These are phyloP conservation scores for Orthosia gracilis DNA, from an alignment of 2,888 invertebrate species.

Conservation along the genomic window DNA sequence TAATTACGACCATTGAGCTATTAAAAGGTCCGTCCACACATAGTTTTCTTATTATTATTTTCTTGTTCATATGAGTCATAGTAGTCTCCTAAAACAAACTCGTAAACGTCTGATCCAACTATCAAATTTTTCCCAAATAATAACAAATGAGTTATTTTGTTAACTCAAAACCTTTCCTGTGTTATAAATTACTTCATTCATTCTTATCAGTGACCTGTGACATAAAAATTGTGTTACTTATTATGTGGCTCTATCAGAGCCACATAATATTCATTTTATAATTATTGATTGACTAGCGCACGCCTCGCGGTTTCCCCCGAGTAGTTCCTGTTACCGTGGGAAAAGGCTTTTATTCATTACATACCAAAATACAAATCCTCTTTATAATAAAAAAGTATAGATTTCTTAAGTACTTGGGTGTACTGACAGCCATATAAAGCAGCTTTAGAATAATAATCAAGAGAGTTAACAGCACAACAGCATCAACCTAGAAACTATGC, in stretches of 20 bases:
- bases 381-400: too few relatives aligned
- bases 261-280: background rate
- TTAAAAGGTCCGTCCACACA: background rate
- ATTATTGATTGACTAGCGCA: too few relatives aligned
- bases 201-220: constrained; percentile 32
- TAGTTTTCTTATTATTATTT: background rate
- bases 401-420: background rate
- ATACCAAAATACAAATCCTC: too few relatives aligned
- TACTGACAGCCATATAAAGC: background rate
- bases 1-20: too few relatives aligned
- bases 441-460: too few relatives aligned
- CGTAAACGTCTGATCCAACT: background rate
- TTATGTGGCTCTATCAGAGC: too few relatives aligned
- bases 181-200: background rate
- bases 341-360: too few relatives aligned
- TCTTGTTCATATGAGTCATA: background rate
- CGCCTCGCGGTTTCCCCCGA: too few relatives aligned
- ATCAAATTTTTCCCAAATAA: too few relatives aligned
- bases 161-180: constrained; percentile 9
- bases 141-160: background rate
- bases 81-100: background rate
- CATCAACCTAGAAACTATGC: too few relatives aligned
- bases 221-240: constrained; percentile 11
- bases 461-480: too few relatives aligned
- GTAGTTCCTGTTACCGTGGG: too few relatives aligned